Conservation (phyloP, 2,888 invertebrate species). For the Melanotus villosus region DNA sequence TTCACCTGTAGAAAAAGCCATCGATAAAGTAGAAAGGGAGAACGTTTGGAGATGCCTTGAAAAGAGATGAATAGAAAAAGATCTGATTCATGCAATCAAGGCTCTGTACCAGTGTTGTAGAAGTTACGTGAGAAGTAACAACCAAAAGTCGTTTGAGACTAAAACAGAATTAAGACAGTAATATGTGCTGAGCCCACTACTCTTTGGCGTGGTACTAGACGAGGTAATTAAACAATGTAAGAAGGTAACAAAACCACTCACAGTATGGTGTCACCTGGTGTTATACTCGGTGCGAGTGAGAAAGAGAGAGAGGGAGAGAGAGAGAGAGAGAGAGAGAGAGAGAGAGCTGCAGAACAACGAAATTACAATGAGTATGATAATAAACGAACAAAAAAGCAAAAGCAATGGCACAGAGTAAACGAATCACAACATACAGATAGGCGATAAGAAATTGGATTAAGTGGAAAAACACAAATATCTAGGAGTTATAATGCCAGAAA, state of each 20-base stretch:
- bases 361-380: too few species aligned
- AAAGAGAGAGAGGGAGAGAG: too few species aligned
- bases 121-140: neutral
- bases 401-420: too few species aligned
- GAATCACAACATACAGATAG: too few species aligned
- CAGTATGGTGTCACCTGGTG: too few species aligned
- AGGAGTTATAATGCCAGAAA: too few species aligned
- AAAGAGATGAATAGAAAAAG: neutral
- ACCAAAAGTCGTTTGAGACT: neutral
- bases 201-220: neutral
- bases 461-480: too few species aligned
- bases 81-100: neutral
- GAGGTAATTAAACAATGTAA: neutral
- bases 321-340: too few species aligned
- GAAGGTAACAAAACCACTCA: neutral
- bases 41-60: neutral
- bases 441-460: too few species aligned
- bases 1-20: neutral
- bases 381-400: too few species aligned
- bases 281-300: too few species aligned
- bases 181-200: neutral
- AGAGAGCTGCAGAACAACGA: too few species aligned
- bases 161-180: neutral
- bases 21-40: neutral
- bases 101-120: neutral